phyloP scores from a whole-genome alignment of 1,140 invertebrate genomes.

The Drosophila bifasciata region DNA sequence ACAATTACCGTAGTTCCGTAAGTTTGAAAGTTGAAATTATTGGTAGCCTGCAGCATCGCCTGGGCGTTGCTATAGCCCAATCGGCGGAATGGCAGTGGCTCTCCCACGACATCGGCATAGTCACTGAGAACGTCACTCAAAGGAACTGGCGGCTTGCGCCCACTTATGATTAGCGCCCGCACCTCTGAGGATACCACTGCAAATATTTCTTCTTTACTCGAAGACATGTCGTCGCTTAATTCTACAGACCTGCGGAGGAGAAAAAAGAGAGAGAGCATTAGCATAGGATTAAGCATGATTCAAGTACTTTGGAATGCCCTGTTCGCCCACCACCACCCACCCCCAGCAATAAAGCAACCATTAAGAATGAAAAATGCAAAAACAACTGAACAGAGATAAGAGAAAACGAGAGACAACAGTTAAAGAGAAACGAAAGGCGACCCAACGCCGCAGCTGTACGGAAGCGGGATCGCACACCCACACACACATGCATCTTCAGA shows the following conservation, averaged over 20 bases:
- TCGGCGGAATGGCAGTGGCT: conserved; percentile 43
- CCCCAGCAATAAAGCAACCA: conserved; percentile 11
- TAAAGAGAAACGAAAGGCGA: conserved; percentile 1
- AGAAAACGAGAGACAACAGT: conserved; percentile 1
- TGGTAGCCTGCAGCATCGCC: conserved; percentile 52
- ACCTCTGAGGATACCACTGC: conserved; percentile 52
- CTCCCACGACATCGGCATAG: conserved; percentile 54
- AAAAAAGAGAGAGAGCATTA: conserved; percentile 7
- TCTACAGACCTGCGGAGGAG: conserved; percentile 12
- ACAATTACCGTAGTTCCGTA: conserved; percentile 43
- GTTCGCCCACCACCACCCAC: conserved; percentile 23
- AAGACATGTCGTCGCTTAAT: conserved; percentile 12
- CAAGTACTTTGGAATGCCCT: conserved; percentile 37
- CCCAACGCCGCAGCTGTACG: too few relatives aligned
- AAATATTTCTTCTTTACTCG: conserved; percentile 21
- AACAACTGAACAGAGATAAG: conserved; percentile 12
- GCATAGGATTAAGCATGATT: conserved; percentile 26
- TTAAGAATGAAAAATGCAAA: conserved; percentile 6
- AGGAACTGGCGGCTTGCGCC: conserved; percentile 56
- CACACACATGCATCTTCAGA: too few relatives aligned
- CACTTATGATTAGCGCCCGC: conserved; percentile 66
- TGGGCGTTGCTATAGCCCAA: conserved; percentile 48
- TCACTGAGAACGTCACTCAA: conserved; percentile 52
- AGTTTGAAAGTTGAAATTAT: conserved; percentile 53
- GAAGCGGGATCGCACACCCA: too few relatives aligned